Conservation (phyloP, 2,797 vertebrate species). For the Melanogrammus aeglefinus region DNA sequence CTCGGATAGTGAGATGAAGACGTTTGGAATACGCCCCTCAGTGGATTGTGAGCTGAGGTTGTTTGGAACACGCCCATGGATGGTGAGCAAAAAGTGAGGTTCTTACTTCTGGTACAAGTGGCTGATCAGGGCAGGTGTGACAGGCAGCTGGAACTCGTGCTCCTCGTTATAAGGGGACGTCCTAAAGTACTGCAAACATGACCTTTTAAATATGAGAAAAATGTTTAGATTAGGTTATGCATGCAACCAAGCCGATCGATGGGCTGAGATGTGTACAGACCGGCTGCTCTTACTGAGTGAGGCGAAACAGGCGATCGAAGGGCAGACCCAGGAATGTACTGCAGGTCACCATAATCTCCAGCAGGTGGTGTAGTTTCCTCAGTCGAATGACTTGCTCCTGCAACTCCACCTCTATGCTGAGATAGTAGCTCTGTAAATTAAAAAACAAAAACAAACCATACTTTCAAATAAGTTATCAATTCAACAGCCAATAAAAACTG, state of each 20-base stretch:
- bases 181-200: slow-evolving; percentile 90
- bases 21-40: no score
- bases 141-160: slow-evolving; percentile 85
- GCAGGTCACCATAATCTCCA: slow-evolving; percentile 88
- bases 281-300: slow-evolving; percentile 82
- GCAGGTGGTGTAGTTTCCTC: slow-evolving; percentile 91
- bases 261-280: neutral
- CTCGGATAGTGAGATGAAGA: no score
- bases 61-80: neutral
- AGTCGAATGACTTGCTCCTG: slow-evolving; percentile 88
- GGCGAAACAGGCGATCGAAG: slow-evolving; percentile 86
- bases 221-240: slow-evolving; percentile 1
- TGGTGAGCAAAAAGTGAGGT: neutral
- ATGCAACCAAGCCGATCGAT: neutral
- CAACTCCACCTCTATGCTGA: slow-evolving; percentile 80
- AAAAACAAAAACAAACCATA: slow-evolving; percentile 21
- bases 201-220: slow-evolving; percentile 71
- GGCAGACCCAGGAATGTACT: slow-evolving; percentile 83
- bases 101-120: slow-evolving; percentile 88
- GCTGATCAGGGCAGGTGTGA: slow-evolving; percentile 83
- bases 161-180: slow-evolving; percentile 83
- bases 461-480: neutral
- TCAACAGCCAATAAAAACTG: neutral
- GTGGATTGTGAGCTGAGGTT: neutral
- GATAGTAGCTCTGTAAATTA: slow-evolving; percentile 81